These are phyloP conservation scores for Leptogaster cylindrica DNA, from an alignment of 2,888 invertebrate species.

Conservation along the genomic window DNA sequence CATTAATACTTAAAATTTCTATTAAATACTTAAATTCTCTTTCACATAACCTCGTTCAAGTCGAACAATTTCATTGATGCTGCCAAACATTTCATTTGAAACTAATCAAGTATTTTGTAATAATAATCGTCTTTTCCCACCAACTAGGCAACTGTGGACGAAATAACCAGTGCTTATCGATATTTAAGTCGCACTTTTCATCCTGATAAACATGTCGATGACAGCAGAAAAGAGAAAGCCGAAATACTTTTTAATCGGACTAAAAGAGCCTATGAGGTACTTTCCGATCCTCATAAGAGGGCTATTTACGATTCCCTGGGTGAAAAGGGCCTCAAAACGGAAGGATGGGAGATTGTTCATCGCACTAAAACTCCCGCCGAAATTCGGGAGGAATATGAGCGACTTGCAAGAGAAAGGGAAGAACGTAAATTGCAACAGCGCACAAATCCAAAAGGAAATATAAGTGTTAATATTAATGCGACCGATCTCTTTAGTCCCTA, in stretches of 20 bases:
- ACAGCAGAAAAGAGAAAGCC: conserved; percentile 83
- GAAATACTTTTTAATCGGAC: conserved; percentile 91
- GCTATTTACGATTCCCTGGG: conserved; percentile 93
- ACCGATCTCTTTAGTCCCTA: conserved; percentile 90
- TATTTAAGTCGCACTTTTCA: conserved; percentile 92
- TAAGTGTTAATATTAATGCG: conserved; percentile 88
- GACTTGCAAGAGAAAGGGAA: conserved; percentile 81
- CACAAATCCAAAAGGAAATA: conserved; percentile 89
- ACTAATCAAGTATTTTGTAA: too few species aligned
- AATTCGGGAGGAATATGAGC: conserved; percentile 96
- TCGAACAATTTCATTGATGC: too few species aligned
- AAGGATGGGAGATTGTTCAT: conserved; percentile 95
- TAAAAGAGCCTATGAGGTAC: conserved; percentile 93
- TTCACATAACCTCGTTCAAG: too few species aligned
- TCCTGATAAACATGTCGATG: conserved; percentile 93
- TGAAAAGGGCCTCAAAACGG: conserved; percentile 88
- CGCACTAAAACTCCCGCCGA: conserved; percentile 92
- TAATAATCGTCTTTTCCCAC: too few species aligned
- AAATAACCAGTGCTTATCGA: conserved; percentile 92
- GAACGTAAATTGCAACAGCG: conserved; percentile 86
- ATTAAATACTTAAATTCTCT: background rate
- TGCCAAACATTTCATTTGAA: too few species aligned
- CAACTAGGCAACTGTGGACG: conserved; percentile 91
- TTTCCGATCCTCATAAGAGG: conserved; percentile 90
- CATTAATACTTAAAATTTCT: too few species aligned